Base-by-base conservation (phyloP, 1,140 invertebrate genomes). In the Lasioglossum baleicum region DNA sequence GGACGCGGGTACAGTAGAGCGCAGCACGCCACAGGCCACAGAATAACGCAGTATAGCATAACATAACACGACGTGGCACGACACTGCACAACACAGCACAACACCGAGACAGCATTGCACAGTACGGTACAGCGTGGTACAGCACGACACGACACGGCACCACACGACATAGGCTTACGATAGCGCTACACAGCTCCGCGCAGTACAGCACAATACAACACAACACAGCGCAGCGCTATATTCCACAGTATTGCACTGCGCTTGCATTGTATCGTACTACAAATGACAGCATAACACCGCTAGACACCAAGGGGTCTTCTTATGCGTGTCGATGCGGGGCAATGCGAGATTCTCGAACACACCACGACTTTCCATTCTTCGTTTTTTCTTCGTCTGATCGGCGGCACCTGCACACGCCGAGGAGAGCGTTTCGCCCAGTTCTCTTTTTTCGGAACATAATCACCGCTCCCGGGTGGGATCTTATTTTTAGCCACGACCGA, bases 381-480 rank as follows among this genome's bases (percentile, higher is more conserved):
- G 78, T 44, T 68, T 75, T 87, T 87, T 80, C 80, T 67, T 64
- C 83, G 74, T 80, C 82, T 82, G 67, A 79, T 75, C 82, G 81
- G 81, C 84, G 82, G 83, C 84, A 82, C 77, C 79, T 85, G 82
- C 76, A 74, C 73, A 80, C 79, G 65, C 81, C 35, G 69, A 68
- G 71, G 70, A 78, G 80, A 78, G 75, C 87, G 88, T 88, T 88
- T 88, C 88, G 83, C 79, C 73, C 60, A 63, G 44, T 86, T 89
- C 86, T 89, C 88, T 89, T 90, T 89, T 92, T 91, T 90, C 85
- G 87, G 90, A 88, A 88, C 88, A 90, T 91, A 92, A 92, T 92
- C 90, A 87, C 83, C 87, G 90, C 91, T 91, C 92, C 89, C 90
- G 90, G 91, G 91, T 92, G 91, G 91, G 90, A 91, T 92, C 82